phyloP scores from a whole-genome alignment of 1,140 invertebrate genomes.

The Drosophila obscura region DNA sequence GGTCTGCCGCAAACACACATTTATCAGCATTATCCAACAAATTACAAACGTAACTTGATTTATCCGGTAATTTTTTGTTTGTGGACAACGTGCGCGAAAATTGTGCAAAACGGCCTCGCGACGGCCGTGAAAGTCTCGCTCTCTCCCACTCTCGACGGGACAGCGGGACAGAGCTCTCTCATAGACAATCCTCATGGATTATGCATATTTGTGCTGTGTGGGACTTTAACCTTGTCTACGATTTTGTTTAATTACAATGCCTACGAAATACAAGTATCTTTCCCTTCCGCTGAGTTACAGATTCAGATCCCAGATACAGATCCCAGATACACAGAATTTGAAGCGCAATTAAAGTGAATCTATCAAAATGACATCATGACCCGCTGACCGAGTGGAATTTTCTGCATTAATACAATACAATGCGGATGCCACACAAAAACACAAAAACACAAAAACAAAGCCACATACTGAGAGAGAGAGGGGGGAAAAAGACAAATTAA shows the following conservation, averaged over 20 bases:
- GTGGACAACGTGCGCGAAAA: slow-evolving; percentile 44
- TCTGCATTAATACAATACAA: slow-evolving; percentile 38
- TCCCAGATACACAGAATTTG: slow-evolving; percentile 19
- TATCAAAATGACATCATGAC: slow-evolving; percentile 80
- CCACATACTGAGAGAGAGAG: not conserved
- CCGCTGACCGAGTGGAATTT: slow-evolving; percentile 69
- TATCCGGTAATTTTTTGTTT: slow-evolving; percentile 80
- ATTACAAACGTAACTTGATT: slow-evolving; percentile 84
- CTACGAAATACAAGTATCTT: not conserved
- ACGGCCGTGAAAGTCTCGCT: slow-evolving; percentile 64
- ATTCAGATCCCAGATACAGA: not conserved
- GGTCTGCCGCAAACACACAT: slow-evolving; percentile 57
- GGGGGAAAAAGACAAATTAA: slow-evolving; percentile 52
- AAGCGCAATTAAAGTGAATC: slow-evolving; percentile 69
- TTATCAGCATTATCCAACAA: slow-evolving; percentile 83
- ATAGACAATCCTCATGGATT: not conserved
- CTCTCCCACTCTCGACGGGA: too few relatives aligned
- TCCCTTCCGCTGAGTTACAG: too few relatives aligned
- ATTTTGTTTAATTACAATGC: slow-evolving; percentile 42
- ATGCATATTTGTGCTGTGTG: slow-evolving; percentile 16
- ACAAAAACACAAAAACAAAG: not conserved
- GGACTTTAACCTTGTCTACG: slow-evolving; percentile 5
- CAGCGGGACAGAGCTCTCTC: too few relatives aligned
- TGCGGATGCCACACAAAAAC: slow-evolving; percentile 5
- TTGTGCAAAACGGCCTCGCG: slow-evolving; percentile 38